A percentile compares a stretch with the other conserved stretches of the same genome.
Conservation (phyloP, 2,797 vertebrate genomes). For the Onychomys leucogaster region DNA sequence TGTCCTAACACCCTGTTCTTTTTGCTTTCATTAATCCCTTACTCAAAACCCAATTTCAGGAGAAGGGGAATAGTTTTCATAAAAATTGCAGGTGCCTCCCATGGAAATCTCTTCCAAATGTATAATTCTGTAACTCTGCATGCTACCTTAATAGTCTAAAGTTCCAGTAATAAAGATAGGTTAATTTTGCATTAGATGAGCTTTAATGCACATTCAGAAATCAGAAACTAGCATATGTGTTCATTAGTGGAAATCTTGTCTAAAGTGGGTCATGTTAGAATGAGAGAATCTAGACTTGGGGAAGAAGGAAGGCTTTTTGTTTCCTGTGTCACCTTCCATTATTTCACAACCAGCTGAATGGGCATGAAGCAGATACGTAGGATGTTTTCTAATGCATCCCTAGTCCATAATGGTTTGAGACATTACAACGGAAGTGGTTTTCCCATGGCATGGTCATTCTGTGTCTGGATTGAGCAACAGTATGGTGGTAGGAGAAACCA, state of each 20-base stretch:
- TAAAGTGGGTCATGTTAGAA: conserved; percentile 80
- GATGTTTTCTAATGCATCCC: neutral
- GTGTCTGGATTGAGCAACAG: neutral
- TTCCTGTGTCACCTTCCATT: conserved; percentile 39
- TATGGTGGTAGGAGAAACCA: too few species aligned
- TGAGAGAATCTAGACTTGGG: conserved; percentile 67
- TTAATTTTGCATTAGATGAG: conserved; percentile 83
- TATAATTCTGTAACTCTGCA: conserved; percentile 76
- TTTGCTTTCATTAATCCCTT: conserved; percentile 55
- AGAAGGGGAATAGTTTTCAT: conserved; percentile 49
- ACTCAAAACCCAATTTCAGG: conserved; percentile 73
- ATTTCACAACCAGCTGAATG: conserved; percentile 48
- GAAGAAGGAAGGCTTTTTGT: conserved; percentile 14
- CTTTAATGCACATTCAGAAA: conserved; percentile 78
- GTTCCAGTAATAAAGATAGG: conserved; percentile 82
- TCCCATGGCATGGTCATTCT: neutral
- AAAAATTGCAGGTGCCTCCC: conserved; percentile 72
- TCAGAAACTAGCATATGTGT: conserved; percentile 79
- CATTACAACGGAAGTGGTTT: neutral
- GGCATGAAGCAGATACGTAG: neutral
- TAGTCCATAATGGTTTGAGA: neutral
- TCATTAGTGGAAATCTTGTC: conserved; percentile 79
- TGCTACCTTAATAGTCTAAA: conserved; percentile 78
- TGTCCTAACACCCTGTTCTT: conserved; percentile 18
- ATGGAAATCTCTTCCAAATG: conserved; percentile 77